phyloP scores from a whole-genome alignment of 2,888 invertebrate species.

The Elmis aenea region DNA sequence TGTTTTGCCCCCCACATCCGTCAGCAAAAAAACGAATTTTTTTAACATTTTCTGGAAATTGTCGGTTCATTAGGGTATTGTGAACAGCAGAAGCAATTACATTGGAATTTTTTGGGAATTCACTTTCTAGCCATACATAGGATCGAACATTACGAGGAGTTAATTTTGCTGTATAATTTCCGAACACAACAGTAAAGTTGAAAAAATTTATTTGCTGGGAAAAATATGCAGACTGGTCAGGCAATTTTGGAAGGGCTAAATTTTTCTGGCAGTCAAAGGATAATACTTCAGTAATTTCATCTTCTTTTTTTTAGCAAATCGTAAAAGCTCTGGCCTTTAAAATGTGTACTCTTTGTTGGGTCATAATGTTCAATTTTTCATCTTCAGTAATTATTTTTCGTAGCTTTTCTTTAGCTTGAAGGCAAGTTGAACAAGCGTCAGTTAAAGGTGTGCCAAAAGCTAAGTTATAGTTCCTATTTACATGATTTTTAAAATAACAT shows the following conservation, averaged over 20 bases:
- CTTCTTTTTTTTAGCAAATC: neutral
- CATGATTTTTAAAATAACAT: conserved; percentile 2
- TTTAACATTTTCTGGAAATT: conserved; percentile 4
- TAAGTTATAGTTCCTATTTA: conserved; percentile 1
- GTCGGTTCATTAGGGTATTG: conserved; percentile 13
- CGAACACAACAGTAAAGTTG: no score
- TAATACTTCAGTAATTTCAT: conserved; percentile 4
- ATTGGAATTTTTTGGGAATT: conserved; percentile 29
- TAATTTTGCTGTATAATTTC: no score
- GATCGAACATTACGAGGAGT: no score
- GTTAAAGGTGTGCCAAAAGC: conserved; percentile 5
- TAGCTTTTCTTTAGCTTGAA: conserved; percentile 1
- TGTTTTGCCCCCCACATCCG: conserved; percentile 31
- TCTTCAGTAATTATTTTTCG: no score
- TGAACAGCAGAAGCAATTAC: conserved; percentile 31
- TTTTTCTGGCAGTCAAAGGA: conserved; percentile 10
- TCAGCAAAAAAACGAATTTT: conserved; percentile 28
- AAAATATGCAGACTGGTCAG: conserved; percentile 9
- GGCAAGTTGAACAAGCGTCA: conserved; percentile 2
- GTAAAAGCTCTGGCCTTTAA: conserved; percentile 2
- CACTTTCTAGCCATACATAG: conserved; percentile 34
- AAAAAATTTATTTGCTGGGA: conserved; percentile 4
- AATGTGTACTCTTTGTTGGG: neutral
- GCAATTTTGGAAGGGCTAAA: conserved; percentile 7
- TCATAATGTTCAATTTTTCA: neutral